Evolutionary conservation across 2,797 vertebrate genomes (phyloP), one percentile per base, ranked within the genome.

Genomic region (Lophotriccus pileatus): DNA sequence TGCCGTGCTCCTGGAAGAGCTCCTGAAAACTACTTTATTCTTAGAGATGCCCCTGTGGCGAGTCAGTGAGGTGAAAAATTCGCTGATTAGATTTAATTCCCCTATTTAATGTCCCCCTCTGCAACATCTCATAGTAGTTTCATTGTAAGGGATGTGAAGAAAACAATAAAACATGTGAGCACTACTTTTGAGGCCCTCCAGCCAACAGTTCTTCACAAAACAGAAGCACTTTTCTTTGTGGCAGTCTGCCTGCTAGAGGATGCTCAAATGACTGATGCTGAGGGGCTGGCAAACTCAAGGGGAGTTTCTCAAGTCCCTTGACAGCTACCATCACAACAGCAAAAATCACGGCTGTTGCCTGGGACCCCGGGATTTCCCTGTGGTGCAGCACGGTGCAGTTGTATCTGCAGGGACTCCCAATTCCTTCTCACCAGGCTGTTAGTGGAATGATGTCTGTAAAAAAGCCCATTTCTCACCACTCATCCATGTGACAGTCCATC

Each of bases 21-120:
- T 75, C 72, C 90, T 84, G 82, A 63, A 28, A 72, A 58, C 23
- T 37, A n/a, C 34, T 76, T 73, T 81, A 66, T 62, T 76, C 80
- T 92, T 76, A 60, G 50, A 64, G 67, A 36, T 37, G 72, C 18
- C 43, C 52, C 93, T 78, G 66, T 32, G 43, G 56, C 1, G 0
- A 85, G 39, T n/a, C 27, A 46, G 44, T 25, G 53, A 70, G 66
- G 23, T 1, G 0, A 69, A 56, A 30, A 59, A 58, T 36, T 69
- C 59, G 68, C 46, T 60, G 32, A 37, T 2, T 7, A 86, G 74
- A 64, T 58, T 77, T 73, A 69, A 62, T 82, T 79, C 62, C 67
- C 37, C 73, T 39, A 5, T 50, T 84, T 86, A 80, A 84, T 0
- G 1, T 44, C 39, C 11, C 41, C 9, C 34, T 79, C 75, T 2